Conservation (phyloP, 2,888 invertebrate species). For the Priocnemis perturbator region DNA sequence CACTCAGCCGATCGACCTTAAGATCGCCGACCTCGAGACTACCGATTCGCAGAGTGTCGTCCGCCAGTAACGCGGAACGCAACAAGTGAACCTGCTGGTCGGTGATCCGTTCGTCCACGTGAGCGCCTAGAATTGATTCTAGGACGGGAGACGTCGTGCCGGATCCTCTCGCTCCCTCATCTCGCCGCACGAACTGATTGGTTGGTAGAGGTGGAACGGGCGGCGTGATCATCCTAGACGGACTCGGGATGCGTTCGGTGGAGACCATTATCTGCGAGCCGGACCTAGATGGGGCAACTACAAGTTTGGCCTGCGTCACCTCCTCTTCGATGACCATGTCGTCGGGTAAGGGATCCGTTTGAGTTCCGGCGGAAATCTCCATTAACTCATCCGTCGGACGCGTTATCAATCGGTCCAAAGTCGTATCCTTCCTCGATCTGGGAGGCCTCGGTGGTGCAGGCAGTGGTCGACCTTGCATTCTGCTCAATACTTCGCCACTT, state of each 20-base stretch:
- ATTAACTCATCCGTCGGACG: constrained; percentile 67
- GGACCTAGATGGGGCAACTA: constrained; percentile 67
- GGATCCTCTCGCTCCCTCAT: not conserved
- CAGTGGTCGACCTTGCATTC: constrained; percentile 90
- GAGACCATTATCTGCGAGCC: constrained; percentile 71
- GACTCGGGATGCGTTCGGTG: constrained; percentile 68
- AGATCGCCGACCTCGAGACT: constrained; percentile 84
- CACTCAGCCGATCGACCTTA: constrained; percentile 87
- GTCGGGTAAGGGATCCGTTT: constrained; percentile 90
- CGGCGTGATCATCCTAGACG: constrained; percentile 50
- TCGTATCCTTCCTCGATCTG: constrained; percentile 76
- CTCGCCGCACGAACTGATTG: constrained; percentile 24
- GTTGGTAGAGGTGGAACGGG: constrained; percentile 63
- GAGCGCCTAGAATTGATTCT: constrained; percentile 43
- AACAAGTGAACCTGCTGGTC: constrained; percentile 25
- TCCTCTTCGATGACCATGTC: constrained; percentile 78
- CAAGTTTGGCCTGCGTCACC: constrained; percentile 69
- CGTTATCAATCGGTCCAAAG: constrained; percentile 9
- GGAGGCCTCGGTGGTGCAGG: constrained; percentile 92
- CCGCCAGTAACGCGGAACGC: constrained; percentile 57
- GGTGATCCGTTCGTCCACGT: constrained; percentile 38
- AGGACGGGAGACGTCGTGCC: not conserved
- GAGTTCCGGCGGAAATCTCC: constrained; percentile 87
- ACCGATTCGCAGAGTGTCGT: constrained; percentile 77
- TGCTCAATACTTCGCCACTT: constrained; percentile 86